Evolutionary conservation across 2,113 vertebrate species (phyloP).

Genomic region (Cinclus cinclus): DNA sequence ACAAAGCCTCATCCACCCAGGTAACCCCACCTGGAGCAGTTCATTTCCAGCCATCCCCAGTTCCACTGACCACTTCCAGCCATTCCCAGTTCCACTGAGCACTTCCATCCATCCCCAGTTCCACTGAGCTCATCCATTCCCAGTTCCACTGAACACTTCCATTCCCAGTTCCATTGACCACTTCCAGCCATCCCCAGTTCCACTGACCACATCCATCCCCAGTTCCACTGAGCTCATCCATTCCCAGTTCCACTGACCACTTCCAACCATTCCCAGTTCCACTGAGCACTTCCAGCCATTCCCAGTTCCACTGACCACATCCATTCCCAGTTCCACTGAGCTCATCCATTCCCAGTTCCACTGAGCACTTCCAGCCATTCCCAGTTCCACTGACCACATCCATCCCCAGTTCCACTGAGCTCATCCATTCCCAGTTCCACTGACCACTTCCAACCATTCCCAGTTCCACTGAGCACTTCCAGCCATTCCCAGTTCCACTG

Average conservation of each 20-base stretch:
- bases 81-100: no score
- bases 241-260: no score
- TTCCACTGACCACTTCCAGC: neutral
- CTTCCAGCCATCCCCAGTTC: neutral
- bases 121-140: neutral
- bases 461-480: neutral
- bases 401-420: no score
- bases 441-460: neutral
- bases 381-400: no score
- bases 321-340: neutral
- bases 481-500: neutral
- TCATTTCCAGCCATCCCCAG: neutral
- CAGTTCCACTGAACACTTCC: neutral
- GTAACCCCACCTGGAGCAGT: neutral
- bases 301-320: no score
- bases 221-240: no score
- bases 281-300: no score
- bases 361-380: no score
- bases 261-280: no score
- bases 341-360: neutral
- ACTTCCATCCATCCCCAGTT: no score
- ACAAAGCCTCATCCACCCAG: neutral
- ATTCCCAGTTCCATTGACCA: no score
- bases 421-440: no score
- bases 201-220: neutral